phyloP scores from a whole-genome alignment of 2,797 vertebrate species.

The Steatocranus sp. region DNA sequence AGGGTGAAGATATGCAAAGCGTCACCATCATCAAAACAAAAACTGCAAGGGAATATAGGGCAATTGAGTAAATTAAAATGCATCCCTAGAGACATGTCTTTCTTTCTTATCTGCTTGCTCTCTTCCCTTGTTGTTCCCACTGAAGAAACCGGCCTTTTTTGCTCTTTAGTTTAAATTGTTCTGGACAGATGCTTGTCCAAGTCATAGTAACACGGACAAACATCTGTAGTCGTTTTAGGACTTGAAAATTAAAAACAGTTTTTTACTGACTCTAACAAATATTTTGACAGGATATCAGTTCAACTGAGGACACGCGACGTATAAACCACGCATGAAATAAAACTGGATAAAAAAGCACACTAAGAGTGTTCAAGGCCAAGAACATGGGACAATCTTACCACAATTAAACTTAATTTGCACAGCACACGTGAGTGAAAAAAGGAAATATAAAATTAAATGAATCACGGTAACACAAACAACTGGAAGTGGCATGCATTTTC shows the following conservation, averaged over 20 bases:
- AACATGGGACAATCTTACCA: background rate
- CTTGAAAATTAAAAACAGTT: constrained; percentile 6
- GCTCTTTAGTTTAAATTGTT: constrained; percentile 23
- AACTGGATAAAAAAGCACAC: background rate
- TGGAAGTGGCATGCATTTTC: background rate
- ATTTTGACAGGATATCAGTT: constrained; percentile 5
- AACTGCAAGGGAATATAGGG: constrained; percentile 78
- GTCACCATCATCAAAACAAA: constrained; percentile 77
- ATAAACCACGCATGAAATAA: background rate
- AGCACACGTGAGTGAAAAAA: background rate
- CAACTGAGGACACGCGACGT: constrained; percentile 3
- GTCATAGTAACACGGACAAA: background rate
- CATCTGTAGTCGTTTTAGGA: constrained; percentile 12
- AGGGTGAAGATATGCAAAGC: constrained; percentile 78
- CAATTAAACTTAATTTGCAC: background rate
- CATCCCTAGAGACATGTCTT: constrained; percentile 69
- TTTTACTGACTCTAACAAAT: background rate
- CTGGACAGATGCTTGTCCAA: constrained; percentile 28
- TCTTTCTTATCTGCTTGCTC: constrained; percentile 56
- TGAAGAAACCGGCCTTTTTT: constrained; percentile 16
- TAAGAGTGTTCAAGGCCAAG: background rate
- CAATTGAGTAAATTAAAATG: constrained; percentile 79
- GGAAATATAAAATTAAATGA: background rate
- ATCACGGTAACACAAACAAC: background rate
- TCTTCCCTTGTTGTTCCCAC: constrained; percentile 27